Base-by-base conservation (phyloP, 2,113 vertebrate genomes). In the Riparia riparia region DNA sequence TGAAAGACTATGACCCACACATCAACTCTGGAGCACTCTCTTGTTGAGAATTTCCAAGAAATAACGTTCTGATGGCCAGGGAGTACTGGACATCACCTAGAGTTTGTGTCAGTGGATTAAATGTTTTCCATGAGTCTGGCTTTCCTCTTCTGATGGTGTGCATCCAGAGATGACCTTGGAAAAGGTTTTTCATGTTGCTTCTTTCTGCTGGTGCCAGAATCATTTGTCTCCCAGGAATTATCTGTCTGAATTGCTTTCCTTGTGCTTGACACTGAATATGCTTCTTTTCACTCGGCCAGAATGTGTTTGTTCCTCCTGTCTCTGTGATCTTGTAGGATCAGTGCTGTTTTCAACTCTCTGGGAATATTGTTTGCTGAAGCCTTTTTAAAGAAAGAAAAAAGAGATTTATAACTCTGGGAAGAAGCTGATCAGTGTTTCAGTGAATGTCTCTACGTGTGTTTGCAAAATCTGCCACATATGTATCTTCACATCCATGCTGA, bases 161-260 rank as follows among this genome's bases (percentile, higher is more conserved):
- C 73, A 78, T 69, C 32, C 32, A 41, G 20, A 37, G 54, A 32
- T 69, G 50, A 82, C 69, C 50, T 78, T 89, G 60, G 72, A 57
- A 74, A 78, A 80, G 74, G 61, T 44, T 85, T 82, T 91, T 32
- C 41, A 3, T 71, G 79, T 76, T 68, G 29, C 31, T 76, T 12
- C 66, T 82, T 78, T 63, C 76, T 95, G 84, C 85, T 84, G 68
- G 45, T 91, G 84, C 84, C 31, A 12, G 87, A 91, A 86, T 51
- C 20, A 13, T 1, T 77, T 32, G 45, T 91, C 53, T 96, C 81
- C 37, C 54, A 70, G 92, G 87, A 95, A 41, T 89, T 86, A 25
- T 9, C 64, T 77, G n/a, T 86, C 77, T 53, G 81, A 82, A 42
- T 82, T 79, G 57, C 57, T 90, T 68, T 80, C 24, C 53, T 66